Percentiles rank a stretch among this genome's conserved stretches.
Conservation (phyloP, 2,797 vertebrate genomes). For the Apogon hyalosoma region DNA sequence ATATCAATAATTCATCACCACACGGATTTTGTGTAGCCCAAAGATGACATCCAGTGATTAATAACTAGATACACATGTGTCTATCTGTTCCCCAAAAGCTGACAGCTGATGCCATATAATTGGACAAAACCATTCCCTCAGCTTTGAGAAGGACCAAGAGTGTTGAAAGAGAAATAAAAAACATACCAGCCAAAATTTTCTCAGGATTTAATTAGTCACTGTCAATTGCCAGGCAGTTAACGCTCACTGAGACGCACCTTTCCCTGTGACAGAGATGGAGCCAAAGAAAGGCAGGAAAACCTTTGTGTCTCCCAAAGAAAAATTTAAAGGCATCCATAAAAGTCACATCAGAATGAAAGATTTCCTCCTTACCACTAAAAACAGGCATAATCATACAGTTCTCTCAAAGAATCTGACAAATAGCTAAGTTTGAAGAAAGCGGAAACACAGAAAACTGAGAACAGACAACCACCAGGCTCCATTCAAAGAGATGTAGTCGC, state of each 20-base stretch:
- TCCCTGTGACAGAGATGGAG: slow-evolving; percentile 1
- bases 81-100: slow-evolving; percentile 52
- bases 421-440: slow-evolving; percentile 1
- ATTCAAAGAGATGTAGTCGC: slow-evolving; percentile 59
- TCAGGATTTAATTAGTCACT: slow-evolving; percentile 44
- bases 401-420: slow-evolving; percentile 7
- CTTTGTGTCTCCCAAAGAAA: slow-evolving; percentile 8
- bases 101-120: slow-evolving; percentile 60
- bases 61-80: slow-evolving; percentile 55
- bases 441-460: slow-evolving; percentile 12
- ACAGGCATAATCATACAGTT: not conserved
- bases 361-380: slow-evolving; percentile 10
- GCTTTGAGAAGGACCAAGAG: slow-evolving; percentile 21
- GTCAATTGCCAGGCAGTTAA: slow-evolving; percentile 32
- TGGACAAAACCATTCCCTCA: slow-evolving; percentile 42
- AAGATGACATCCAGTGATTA: slow-evolving; percentile 68
- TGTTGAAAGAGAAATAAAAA: slow-evolving; percentile 14
- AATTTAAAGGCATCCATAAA: slow-evolving; percentile 1
- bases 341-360: slow-evolving; percentile 1
- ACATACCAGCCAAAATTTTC: slow-evolving; percentile 26
- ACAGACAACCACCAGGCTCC: slow-evolving; percentile 39
- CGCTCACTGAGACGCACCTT: slow-evolving; percentile 4
- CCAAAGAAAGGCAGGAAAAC: slow-evolving; percentile 6
- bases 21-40: slow-evolving; percentile 59
- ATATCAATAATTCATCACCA: slow-evolving; percentile 80